Conservation (phyloP, 2,113 vertebrate species). For the Sterna hirundo region DNA sequence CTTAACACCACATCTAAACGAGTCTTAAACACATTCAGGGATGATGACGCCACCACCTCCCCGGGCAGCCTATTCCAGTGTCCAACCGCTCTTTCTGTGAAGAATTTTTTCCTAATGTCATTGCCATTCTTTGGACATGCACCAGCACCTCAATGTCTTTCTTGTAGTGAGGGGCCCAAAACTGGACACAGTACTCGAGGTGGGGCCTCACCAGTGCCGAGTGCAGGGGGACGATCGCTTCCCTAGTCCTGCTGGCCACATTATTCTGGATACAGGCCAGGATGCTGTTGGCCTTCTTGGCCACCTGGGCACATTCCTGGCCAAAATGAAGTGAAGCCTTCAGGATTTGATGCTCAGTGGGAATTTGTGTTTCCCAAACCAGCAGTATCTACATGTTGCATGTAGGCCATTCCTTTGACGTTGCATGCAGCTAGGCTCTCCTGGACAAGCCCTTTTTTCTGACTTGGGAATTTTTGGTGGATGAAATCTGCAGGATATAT, state of each 20-base stretch:
- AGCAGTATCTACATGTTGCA: background rate
- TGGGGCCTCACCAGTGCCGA: background rate
- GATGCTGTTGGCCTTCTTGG: background rate
- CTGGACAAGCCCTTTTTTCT: background rate
- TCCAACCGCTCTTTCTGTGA: too few relatives aligned
- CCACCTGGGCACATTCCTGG: background rate
- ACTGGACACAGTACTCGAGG: background rate
- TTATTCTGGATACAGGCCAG: background rate
- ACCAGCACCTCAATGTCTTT: background rate
- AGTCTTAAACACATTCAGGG: too few relatives aligned
- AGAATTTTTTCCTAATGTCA: too few relatives aligned
- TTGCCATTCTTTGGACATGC: background rate
- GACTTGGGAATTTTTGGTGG: background rate
- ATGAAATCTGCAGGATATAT: background rate
- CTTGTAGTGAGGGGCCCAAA: background rate
- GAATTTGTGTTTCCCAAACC: background rate
- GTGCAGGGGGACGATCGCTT: too few relatives aligned
- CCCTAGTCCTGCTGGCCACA: background rate
- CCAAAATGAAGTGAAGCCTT: background rate
- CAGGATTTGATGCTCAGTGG: background rate
- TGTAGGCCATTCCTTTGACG: background rate
- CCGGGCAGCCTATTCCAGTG: too few relatives aligned
- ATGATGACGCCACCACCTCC: too few relatives aligned
- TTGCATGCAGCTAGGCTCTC: background rate
- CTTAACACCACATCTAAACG: too few relatives aligned